These are phyloP conservation scores for Drosophila ironensis DNA, from an alignment of 1,140 invertebrate genomes.

Conservation along the genomic window DNA sequence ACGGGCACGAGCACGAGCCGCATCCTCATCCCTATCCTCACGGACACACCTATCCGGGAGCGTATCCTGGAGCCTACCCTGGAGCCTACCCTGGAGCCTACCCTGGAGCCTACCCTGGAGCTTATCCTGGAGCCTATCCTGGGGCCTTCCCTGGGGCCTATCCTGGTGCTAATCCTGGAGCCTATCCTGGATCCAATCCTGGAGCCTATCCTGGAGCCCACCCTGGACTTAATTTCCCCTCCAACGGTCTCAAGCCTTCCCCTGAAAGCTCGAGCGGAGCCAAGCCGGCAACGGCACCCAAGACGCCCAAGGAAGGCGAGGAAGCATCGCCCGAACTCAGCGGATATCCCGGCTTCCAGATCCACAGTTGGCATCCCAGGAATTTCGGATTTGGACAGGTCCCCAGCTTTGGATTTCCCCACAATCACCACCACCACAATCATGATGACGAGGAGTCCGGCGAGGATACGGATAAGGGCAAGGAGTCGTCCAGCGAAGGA, in stretches of 20 bases:
- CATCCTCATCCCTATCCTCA: constrained; percentile 1
- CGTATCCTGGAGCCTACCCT: constrained; percentile 2
- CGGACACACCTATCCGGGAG: background rate
- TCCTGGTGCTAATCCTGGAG: background rate
- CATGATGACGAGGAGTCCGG: constrained; percentile 8
- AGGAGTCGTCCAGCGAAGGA: background rate
- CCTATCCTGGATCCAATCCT: background rate
- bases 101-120: too few species aligned
- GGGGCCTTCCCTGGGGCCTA: background rate
- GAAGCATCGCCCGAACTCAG: constrained; percentile 4
- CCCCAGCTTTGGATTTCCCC: background rate
- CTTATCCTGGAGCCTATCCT: constrained; percentile 1
- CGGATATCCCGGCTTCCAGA: constrained; percentile 14
- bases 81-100: background rate
- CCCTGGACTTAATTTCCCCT: background rate
- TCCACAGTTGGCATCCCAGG: background rate
- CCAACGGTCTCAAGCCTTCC: background rate
- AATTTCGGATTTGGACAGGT: constrained; percentile 1
- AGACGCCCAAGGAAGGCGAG: background rate
- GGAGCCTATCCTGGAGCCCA: background rate
- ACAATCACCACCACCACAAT: background rate
- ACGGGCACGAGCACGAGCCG: constrained; percentile 21
- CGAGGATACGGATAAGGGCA: background rate
- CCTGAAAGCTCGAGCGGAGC: background rate
- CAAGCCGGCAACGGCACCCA: too few species aligned